Conservation (phyloP, 2,888 invertebrate species). For the Lysandra coridon region DNA sequence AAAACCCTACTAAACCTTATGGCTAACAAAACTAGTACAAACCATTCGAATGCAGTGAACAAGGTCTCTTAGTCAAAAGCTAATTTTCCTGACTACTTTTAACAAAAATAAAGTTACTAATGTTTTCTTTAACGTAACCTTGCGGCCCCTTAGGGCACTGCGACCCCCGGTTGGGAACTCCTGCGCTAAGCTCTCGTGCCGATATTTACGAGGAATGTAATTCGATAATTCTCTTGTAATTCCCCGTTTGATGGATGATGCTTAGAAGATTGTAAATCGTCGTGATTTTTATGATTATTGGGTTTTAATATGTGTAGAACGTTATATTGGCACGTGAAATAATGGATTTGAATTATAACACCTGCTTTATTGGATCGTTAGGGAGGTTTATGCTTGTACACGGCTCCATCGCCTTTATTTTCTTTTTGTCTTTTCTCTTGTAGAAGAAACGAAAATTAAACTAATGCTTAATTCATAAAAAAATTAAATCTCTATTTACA, state of each 20-base stretch:
- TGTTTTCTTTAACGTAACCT: background rate
- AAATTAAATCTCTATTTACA: background rate
- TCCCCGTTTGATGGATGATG: constrained; percentile 18
- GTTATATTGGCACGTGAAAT: background rate
- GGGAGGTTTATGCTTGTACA: background rate
- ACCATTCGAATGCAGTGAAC: too few relatives aligned
- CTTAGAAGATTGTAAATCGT: constrained; percentile 18
- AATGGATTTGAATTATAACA: background rate
- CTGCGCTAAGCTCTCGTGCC: constrained; percentile 45
- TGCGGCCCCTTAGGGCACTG: background rate
- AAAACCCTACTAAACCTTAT: too few relatives aligned
- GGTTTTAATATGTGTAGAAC: background rate
- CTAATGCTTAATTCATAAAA: too few relatives aligned
- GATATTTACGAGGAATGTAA: constrained; percentile 27
- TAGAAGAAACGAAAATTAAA: too few relatives aligned
- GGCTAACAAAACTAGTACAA: too few relatives aligned
- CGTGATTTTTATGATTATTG: constrained; percentile 24
- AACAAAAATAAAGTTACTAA: background rate
- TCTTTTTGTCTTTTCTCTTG: too few relatives aligned
- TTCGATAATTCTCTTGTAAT: constrained; percentile 41
- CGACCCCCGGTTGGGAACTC: background rate
- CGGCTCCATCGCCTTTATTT: too few relatives aligned
- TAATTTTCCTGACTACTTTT: too few relatives aligned
- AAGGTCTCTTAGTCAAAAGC: too few relatives aligned
- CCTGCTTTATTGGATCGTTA: background rate